These are phyloP conservation scores for Lacerta viridis DNA, from an alignment of 2,797 vertebrate genomes.

Conservation along the genomic window DNA sequence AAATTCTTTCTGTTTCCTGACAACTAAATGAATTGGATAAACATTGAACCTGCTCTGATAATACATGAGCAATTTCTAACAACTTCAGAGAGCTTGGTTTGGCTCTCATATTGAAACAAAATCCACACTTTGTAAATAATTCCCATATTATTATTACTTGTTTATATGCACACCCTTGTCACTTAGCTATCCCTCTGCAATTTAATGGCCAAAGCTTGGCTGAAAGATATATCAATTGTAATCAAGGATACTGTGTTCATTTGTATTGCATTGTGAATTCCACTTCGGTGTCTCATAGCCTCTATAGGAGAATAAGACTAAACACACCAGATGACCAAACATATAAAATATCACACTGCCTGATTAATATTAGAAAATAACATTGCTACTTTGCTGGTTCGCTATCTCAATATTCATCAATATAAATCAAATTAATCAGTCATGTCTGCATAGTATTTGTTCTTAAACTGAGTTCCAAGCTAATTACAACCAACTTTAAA, in stretches of 20 bases:
- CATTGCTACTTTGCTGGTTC: neutral
- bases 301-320: conserved; percentile 54
- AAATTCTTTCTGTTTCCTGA: conserved; percentile 46
- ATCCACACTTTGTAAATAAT: neutral
- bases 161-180: conserved; percentile 27
- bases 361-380: conserved; percentile 63
- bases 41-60: conserved; percentile 27
- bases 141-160: conserved; percentile 22
- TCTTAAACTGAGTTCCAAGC: no score
- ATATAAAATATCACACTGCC: conserved; percentile 12
- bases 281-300: conserved; percentile 62
- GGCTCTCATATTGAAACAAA: neutral
- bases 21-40: conserved; percentile 21
- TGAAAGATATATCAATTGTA: neutral
- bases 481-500: no score
- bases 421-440: no score
- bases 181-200: neutral
- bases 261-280: conserved; percentile 49
- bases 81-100: conserved; percentile 35
- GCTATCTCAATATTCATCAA: no score
- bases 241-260: neutral
- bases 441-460: no score
- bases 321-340: neutral
- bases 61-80: neutral
- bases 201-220: conserved; percentile 23